Base-by-base conservation (phyloP, 1,140 invertebrate species). In the Triops cancriformis region DNA sequence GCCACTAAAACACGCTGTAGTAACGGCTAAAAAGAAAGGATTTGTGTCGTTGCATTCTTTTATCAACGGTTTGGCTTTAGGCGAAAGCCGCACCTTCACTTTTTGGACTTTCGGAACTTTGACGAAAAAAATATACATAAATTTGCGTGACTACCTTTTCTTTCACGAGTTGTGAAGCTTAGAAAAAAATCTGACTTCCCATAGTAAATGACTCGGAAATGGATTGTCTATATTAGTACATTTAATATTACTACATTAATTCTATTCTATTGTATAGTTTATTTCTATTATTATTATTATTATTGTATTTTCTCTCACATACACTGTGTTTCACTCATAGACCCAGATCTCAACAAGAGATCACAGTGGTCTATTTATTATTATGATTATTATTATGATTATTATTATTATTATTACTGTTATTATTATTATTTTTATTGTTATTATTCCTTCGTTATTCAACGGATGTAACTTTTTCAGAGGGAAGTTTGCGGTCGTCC, bases 401-500 rank as follows among this genome's bases (percentile, higher is more conserved):
- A n/a, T n/a, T n/a, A n/a, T n/a, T n/a, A n/a, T n/a, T n/a, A n/a
- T n/a, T n/a, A n/a, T n/a, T n/a, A 3, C 11, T 45, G 1, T 12
- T 12, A 12, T 64, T n/a, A 72, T 37, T 37, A 37, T 42, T 78
- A 27, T 28, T 43, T 75, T 77, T 9, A 78, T 80, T 79, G n/a
- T n/a, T n/a, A n/a, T n/a, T n/a, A n/a, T n/a, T n/a, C n/a, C n/a
- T n/a, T n/a, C n/a, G n/a, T n/a, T n/a, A n/a, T n/a, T n/a, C n/a
- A n/a, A n/a, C n/a, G n/a, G n/a, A n/a, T n/a, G n/a, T n/a, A n/a
- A n/a, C n/a, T 78, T 76, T 77, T 87, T 9, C 89, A 98, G 95
- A 84, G 97, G 97, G 51, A 97, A 98, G 88, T 98, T 97, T 86
- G 96, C 96, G 23, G 91, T 94, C 78, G 96, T 98, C 74, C 90